Conservation (phyloP, 2,888 invertebrate genomes). For the Drosophila merina region DNA sequence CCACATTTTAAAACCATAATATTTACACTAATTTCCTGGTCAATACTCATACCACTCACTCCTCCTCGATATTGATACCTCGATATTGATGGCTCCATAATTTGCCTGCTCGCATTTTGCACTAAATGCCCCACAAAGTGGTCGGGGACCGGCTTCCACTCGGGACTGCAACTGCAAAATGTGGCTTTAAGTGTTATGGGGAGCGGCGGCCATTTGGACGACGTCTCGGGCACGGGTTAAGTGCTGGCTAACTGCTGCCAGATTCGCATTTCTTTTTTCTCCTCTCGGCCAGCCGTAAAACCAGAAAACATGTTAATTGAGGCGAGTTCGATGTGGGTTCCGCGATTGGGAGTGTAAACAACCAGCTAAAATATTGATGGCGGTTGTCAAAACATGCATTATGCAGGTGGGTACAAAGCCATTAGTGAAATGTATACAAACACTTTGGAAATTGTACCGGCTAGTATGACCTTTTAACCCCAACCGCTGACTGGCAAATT, state of each 20-base stretch:
- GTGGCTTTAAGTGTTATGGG: conserved; percentile 69
- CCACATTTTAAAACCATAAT: conserved; percentile 56
- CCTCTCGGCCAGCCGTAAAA: conserved; percentile 50
- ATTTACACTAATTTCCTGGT: conserved; percentile 58
- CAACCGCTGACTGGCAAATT: conserved; percentile 8
- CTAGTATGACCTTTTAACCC: not conserved
- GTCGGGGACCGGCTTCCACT: conserved; percentile 33
- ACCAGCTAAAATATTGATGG: conserved; percentile 20
- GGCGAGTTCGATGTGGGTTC: conserved; percentile 41
- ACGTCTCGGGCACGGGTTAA: conserved; percentile 38
- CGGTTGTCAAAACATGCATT: conserved; percentile 41
- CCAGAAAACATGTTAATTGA: conserved; percentile 71
- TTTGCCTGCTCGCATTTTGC: conserved; percentile 72
- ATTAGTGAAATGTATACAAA: not conserved
- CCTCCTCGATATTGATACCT: conserved; percentile 26
- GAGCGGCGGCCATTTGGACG: conserved; percentile 37
- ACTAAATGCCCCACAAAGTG: conserved; percentile 71
- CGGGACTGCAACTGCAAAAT: conserved; percentile 44
- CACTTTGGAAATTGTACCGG: not conserved
- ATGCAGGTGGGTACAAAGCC: conserved; percentile 1
- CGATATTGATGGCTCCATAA: conserved; percentile 62
- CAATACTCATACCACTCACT: conserved; percentile 2
- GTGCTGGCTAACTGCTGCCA: conserved; percentile 48
- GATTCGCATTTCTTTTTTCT: conserved; percentile 57
- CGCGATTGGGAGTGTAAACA: conserved; percentile 14